Evolutionary conservation across 2,113 vertebrate species (phyloP).

Genomic region (Synodontis membranacea): DNA sequence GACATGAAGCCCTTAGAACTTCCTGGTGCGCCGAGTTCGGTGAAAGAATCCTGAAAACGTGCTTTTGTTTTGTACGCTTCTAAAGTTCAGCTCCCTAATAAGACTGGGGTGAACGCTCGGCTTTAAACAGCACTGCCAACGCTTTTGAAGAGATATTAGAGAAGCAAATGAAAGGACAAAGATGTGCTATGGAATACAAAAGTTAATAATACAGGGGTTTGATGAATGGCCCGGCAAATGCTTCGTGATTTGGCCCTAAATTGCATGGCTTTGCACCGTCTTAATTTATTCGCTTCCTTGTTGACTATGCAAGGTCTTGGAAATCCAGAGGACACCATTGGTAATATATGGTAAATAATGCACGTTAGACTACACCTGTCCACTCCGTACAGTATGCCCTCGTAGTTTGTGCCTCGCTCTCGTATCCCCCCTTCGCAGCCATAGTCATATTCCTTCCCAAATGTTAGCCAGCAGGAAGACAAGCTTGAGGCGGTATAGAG

Average conservation of each 20-base stretch:
- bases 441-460: conserved; percentile 38
- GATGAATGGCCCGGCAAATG: conserved; percentile 76
- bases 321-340: conserved; percentile 61
- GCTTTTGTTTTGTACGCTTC: conserved; percentile 62
- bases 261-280: conserved; percentile 70
- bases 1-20: conserved; percentile 57
- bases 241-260: conserved; percentile 74
- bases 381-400: conserved; percentile 35
- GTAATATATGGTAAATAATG: conserved; percentile 63
- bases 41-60: conserved; percentile 56
- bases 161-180: conserved; percentile 75
- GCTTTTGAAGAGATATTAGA: conserved; percentile 77
- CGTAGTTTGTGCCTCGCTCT: conserved; percentile 25
- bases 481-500: conserved; percentile 57
- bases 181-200: conserved; percentile 75
- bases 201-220: conserved; percentile 77
- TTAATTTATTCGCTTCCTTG: conserved; percentile 72
- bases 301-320: conserved; percentile 67
- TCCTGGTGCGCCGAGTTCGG: conserved; percentile 56
- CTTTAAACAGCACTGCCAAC: conserved; percentile 67
- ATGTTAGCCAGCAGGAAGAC: conserved; percentile 53
- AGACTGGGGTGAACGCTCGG: conserved; percentile 67
- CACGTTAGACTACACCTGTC: conserved; percentile 50
- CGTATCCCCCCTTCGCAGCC: conserved; percentile 2
- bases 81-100: conserved; percentile 72